These are phyloP conservation scores for Anoplolepis gracilipes DNA, from an alignment of 1,140 invertebrate genomes.

Conservation along the genomic window DNA sequence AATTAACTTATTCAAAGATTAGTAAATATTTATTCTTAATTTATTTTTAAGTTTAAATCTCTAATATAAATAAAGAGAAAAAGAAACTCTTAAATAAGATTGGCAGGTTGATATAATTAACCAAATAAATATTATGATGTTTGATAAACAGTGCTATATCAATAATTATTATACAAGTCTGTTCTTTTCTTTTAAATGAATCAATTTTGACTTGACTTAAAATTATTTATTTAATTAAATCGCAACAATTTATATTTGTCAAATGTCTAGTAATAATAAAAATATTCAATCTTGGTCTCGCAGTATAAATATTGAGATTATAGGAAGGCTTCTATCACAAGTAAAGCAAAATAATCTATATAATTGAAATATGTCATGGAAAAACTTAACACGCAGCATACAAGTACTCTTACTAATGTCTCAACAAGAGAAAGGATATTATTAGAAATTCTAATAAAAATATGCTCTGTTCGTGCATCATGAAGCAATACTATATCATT, in stretches of 20 bases:
- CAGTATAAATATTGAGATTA: background rate
- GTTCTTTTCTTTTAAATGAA: background rate
- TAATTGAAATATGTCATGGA: no score
- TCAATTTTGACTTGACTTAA: background rate
- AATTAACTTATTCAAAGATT: background rate
- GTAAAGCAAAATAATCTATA: background rate
- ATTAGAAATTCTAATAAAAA: background rate
- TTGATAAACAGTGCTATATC: background rate
- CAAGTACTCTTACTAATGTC: background rate
- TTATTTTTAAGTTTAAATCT: background rate
- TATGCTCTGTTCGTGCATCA: background rate
- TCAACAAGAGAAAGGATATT: background rate
- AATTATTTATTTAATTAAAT: background rate
- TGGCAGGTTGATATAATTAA: background rate
- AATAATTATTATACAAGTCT: background rate
- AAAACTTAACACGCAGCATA: background rate
- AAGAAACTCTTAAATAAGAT: no score
- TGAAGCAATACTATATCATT: constrained; percentile 15
- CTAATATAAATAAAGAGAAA: background rate
- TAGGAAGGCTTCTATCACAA: background rate
- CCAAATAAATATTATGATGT: background rate
- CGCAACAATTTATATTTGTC: background rate
- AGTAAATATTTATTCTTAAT: background rate
- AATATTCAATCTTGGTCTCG: background rate
- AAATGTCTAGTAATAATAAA: background rate